Evolutionary conservation across 2,113 vertebrate species (phyloP), one percentile per base, ranked within the genome.

Genomic region (Mola mola): DNA sequence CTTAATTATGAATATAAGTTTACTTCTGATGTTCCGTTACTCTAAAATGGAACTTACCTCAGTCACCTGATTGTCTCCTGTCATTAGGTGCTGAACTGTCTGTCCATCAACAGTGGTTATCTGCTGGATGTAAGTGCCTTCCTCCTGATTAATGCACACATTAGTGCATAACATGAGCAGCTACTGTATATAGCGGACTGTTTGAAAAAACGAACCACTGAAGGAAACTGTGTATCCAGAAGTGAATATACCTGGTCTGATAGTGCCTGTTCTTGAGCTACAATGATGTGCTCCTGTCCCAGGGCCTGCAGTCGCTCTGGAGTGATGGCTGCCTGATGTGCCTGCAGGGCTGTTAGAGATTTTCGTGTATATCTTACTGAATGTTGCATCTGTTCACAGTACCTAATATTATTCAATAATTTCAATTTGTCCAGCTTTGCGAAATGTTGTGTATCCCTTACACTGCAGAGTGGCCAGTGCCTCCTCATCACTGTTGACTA

Each of bases 51-150:
- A 16, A 25, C 53, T 24, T 44, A 84, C 76, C 76, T 87, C 73
- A 4, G 89, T 90, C 44, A 98, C 95, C 90, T 98, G 95, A 86
- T 95, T 98, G 60, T 98, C 96, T 2, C 94, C 92, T 0, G 96
- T 94, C 83, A 99, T 95, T 43, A 99, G 89, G 61, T 99, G 96
- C 88, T 98, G 96, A 12, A 99, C 94, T 0, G 94, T 97, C 87
- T 98, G 95, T 7, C 96, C 96, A 0, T 98, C 96, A 0, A 96
- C 94, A 0, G 96, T 98, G 0, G 96, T 96, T 64, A 99, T 97
- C 83, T 98, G 96, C 76, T 98, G 96, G 85, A 98, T 98, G 61
- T 97, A 99, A 0, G 96, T 67, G 2, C 95, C 93, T 62, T 98
- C 96, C 81, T 97, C 96, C 96, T 99, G 89, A 69, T 59, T 4